phyloP scores from a whole-genome alignment of 1,140 invertebrate species.

The Rhopalosiphum maidis region DNA sequence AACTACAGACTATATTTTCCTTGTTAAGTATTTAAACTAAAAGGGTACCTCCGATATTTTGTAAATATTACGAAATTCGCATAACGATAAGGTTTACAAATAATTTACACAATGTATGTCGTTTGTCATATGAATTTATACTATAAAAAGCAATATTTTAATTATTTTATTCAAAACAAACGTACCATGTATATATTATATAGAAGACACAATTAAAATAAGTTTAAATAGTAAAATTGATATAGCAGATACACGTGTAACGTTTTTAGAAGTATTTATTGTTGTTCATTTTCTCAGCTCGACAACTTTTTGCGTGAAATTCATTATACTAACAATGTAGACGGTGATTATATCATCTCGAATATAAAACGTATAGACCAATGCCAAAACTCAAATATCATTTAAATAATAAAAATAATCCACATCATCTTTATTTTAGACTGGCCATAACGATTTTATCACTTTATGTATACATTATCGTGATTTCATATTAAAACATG shows the following conservation, averaged over 20 bases:
- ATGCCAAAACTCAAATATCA: conserved; percentile 8
- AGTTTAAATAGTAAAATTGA: not conserved
- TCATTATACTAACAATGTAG: not conserved
- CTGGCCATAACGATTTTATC: not conserved
- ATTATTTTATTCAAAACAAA: not conserved
- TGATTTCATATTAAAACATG: not conserved
- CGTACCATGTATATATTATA: too few species aligned
- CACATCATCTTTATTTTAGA: not conserved
- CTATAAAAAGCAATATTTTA: not conserved
- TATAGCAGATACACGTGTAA: not conserved
- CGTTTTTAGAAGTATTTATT: not conserved
- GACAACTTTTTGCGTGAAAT: not conserved
- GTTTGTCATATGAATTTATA: not conserved
- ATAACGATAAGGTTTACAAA: not conserved
- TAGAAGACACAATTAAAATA: not conserved
- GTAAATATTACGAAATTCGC: not conserved
- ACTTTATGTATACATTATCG: not conserved
- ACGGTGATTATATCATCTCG: not conserved
- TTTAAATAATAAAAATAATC: not conserved
- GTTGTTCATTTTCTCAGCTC: not conserved
- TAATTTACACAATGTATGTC: not conserved
- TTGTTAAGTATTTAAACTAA: not conserved
- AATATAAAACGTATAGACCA: not conserved
- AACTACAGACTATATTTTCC: not conserved
- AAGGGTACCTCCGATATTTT: not conserved